These are phyloP conservation scores for Xestia sexstrigata DNA, from an alignment of 2,888 invertebrate genomes.

Conservation along the genomic window DNA sequence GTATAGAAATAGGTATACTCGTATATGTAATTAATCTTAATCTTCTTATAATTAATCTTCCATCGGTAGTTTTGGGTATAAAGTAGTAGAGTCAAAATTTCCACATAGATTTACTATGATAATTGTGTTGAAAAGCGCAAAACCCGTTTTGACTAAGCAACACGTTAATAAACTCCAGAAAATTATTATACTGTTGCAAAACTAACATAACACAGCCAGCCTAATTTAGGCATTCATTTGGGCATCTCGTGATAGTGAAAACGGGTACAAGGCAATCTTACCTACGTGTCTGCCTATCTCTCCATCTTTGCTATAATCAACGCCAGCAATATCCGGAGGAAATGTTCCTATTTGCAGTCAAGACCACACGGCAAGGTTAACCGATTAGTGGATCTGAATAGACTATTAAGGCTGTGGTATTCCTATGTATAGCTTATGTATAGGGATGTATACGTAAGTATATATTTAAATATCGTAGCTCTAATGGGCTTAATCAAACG, in stretches of 20 bases:
- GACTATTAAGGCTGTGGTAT: conserved; percentile 31
- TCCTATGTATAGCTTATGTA: not conserved
- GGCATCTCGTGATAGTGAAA: not conserved
- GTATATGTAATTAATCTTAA: too few relatives aligned
- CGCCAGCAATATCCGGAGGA: conserved; percentile 47
- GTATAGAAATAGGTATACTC: too few relatives aligned
- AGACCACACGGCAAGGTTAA: conserved; percentile 48
- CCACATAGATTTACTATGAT: too few relatives aligned
- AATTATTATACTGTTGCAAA: too few relatives aligned
- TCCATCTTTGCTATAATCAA: conserved; percentile 40
- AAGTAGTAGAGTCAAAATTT: too few relatives aligned
- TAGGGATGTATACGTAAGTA: too few relatives aligned
- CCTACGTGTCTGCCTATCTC: conserved; percentile 1
- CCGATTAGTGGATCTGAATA: conserved; percentile 46
- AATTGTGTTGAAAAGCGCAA: too few relatives aligned
- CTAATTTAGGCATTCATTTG: not conserved
- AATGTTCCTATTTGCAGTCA: conserved; percentile 48
- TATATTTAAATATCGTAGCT: not conserved
- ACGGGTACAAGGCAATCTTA: not conserved
- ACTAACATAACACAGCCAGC: not conserved
- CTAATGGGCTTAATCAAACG: conserved; percentile 12
- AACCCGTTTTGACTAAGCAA: too few relatives aligned
- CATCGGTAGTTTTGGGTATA: too few relatives aligned
- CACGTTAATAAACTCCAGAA: too few relatives aligned
- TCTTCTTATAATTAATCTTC: too few relatives aligned